These are phyloP conservation scores for Pseudomugil tenellus DNA, from an alignment of 2,797 vertebrate species.

Conservation along the genomic window DNA sequence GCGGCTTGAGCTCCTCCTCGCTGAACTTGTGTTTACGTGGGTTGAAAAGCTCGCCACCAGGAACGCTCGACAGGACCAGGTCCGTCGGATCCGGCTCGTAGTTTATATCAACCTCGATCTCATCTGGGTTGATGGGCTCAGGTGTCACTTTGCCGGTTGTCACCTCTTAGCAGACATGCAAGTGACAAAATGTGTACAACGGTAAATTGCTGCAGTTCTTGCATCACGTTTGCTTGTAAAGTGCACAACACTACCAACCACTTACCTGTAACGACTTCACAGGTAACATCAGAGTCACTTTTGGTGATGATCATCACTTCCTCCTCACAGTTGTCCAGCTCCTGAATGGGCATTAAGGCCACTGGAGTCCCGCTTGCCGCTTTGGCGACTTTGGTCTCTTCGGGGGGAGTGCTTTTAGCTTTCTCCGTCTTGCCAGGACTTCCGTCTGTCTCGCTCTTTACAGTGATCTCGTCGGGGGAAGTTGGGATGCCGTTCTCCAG, in stretches of 20 bases:
- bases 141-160: slow-evolving; percentile 82
- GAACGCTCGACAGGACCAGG: slow-evolving; percentile 94
- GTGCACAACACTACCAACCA: not conserved
- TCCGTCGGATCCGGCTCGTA: slow-evolving; percentile 96
- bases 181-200: not conserved
- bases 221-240: too few species aligned
- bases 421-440: slow-evolving; percentile 61
- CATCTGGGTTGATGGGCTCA: slow-evolving; percentile 85
- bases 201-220: not conserved
- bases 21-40: slow-evolving; percentile 95
- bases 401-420: not conserved
- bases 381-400: slow-evolving; percentile 11
- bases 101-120: slow-evolving; percentile 90
- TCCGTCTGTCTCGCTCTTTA: slow-evolving; percentile 31
- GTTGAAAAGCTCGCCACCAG: slow-evolving; percentile 94
- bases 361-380: slow-evolving; percentile 9
- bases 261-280: slow-evolving; percentile 75
- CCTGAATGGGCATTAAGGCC: slow-evolving; percentile 86
- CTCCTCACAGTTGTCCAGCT: slow-evolving; percentile 79
- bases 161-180: slow-evolving; percentile 77
- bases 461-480: slow-evolving; percentile 46
- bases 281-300: slow-evolving; percentile 48
- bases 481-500: slow-evolving; percentile 93
- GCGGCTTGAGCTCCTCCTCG: slow-evolving; percentile 95
- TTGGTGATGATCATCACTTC: slow-evolving; percentile 72